Evolutionary conservation across 2,888 invertebrate species (phyloP).

Genomic region (Nineta flava): DNA sequence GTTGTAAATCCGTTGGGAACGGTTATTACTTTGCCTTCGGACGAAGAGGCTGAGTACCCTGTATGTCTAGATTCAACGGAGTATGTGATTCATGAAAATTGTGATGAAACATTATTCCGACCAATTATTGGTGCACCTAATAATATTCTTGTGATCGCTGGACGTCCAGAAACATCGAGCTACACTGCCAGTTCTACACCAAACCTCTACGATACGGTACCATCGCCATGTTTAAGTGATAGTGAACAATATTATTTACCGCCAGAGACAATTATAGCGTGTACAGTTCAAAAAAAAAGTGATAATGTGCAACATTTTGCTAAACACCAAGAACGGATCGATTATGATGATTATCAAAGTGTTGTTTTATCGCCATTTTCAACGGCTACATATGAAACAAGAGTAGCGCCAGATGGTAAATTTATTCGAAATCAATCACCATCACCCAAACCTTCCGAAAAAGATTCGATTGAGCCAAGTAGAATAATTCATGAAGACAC

Average conservation of each 20-base stretch:
- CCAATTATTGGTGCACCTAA: slow-evolving; percentile 42
- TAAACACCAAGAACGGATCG: neutral
- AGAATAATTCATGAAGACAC: too few relatives aligned
- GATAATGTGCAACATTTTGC: neutral
- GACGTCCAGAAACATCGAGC: slow-evolving; percentile 17
- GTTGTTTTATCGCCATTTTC: too few relatives aligned
- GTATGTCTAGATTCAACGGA: slow-evolving; percentile 17
- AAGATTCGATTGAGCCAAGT: too few relatives aligned
- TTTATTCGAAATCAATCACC: too few relatives aligned
- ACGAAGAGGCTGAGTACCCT: slow-evolving; percentile 24
- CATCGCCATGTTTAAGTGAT: slow-evolving; percentile 15
- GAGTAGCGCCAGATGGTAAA: too few relatives aligned
- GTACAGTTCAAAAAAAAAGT: neutral
- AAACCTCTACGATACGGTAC: slow-evolving; percentile 29
- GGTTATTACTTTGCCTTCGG: slow-evolving; percentile 37
- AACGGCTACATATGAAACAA: too few relatives aligned
- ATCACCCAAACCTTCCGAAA: too few relatives aligned
- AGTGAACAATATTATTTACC: slow-evolving; percentile 7
- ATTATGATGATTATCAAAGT: too few relatives aligned
- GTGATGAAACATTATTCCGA: slow-evolving; percentile 52
- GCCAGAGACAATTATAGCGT: slow-evolving; percentile 1
- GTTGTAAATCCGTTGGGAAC: slow-evolving; percentile 66
- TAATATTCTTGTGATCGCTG: slow-evolving; percentile 19
- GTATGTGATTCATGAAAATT: slow-evolving; percentile 35
- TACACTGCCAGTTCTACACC: slow-evolving; percentile 25